Evolutionary conservation across 2,113 vertebrate species (phyloP).

Genomic region (Epinephelus fuscoguttatus): DNA sequence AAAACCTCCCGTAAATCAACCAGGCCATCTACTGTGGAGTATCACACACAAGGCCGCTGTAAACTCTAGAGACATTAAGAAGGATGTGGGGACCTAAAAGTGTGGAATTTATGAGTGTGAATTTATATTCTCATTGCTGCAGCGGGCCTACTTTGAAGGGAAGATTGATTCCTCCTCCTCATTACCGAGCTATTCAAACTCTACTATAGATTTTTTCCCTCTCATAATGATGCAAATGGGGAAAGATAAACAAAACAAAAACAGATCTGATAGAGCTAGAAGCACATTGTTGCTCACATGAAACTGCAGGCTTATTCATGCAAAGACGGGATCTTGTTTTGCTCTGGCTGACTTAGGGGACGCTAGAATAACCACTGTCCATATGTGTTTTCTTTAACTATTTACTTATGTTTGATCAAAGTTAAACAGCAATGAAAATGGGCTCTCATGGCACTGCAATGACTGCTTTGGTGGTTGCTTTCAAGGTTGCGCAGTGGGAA

Average conservation of each 20-base stretch:
- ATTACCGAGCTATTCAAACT: slow-evolving; percentile 79
- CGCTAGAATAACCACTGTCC: slow-evolving; percentile 44
- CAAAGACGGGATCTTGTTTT: slow-evolving; percentile 46
- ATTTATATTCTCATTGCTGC: slow-evolving; percentile 77
- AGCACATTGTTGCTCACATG: slow-evolving; percentile 54
- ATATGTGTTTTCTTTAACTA: slow-evolving; percentile 58
- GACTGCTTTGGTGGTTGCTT: slow-evolving; percentile 57
- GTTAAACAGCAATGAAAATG: slow-evolving; percentile 51
- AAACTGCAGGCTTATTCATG: slow-evolving; percentile 57
- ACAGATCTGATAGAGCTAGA: slow-evolving; percentile 65
- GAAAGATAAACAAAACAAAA: slow-evolving; percentile 77
- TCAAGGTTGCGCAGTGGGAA: slow-evolving; percentile 50
- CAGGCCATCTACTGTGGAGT: slow-evolving; percentile 39
- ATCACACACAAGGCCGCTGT: slow-evolving; percentile 60
- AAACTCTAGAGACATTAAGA: slow-evolving; percentile 73
- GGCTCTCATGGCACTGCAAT: slow-evolving; percentile 16
- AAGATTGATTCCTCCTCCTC: slow-evolving; percentile 79
- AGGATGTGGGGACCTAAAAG: slow-evolving; percentile 73
- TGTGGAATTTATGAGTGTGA: slow-evolving; percentile 69
- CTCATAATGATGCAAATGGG: slow-evolving; percentile 78
- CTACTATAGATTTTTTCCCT: slow-evolving; percentile 58
- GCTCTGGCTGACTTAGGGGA: slow-evolving; percentile 33
- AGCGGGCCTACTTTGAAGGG: slow-evolving; percentile 71
- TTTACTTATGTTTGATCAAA: slow-evolving; percentile 63
- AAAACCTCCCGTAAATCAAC: slow-evolving; percentile 67